Base-by-base conservation (phyloP, 2,888 invertebrate genomes). In the Apantesis nais region DNA sequence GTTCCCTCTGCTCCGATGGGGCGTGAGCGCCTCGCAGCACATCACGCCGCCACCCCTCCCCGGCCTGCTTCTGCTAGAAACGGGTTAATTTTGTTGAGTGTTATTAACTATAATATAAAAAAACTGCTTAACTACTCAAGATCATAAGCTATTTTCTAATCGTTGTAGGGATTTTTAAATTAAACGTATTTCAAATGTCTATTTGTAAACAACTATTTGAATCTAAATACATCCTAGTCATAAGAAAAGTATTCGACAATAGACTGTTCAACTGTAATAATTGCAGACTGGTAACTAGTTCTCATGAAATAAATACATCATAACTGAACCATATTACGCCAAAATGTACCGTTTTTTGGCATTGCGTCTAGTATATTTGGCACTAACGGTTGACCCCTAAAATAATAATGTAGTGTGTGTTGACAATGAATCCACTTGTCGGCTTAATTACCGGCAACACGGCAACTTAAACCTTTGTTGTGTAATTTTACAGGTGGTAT, bases 341-440 rank as follows among this genome's bases (percentile, higher is more conserved):
- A 77, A 76, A 66, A 72, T 76, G 52, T 79, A 80, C 80, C 76
- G 83, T 78, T 79, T 58, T 69, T 62, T 37, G 34, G 65, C 31
- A 72, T 78, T 19, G 44, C 19, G 25, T 78, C 55, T n/a, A n/a
- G n/a, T n/a, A n/a, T n/a, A n/a, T n/a, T n/a, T n/a, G n/a, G n/a
- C n/a, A n/a, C n/a, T 79, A 86, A 85, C 86, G 85, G 85, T 84
- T 77, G 83, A 74, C 81, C 81, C 70, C 75, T 67, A 77, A 70
- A 70, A 77, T 74, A 62, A 16, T 74, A 74, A 78, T 74, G 68
- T 78, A 61, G 22, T 58, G 16, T 39, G 19, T 58, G 55, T 66
- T 66, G 37, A 37, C 62, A 67, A 44, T 2, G 48, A 48, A 58
- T 62, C 29, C 52, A 66, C 52, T 62, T 52, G 39, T 16, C 1